Evolutionary conservation across 2,888 invertebrate genomes (phyloP), one percentile per base, ranked within the genome.

Genomic region (Ptycholaimellus sp.): DNA sequence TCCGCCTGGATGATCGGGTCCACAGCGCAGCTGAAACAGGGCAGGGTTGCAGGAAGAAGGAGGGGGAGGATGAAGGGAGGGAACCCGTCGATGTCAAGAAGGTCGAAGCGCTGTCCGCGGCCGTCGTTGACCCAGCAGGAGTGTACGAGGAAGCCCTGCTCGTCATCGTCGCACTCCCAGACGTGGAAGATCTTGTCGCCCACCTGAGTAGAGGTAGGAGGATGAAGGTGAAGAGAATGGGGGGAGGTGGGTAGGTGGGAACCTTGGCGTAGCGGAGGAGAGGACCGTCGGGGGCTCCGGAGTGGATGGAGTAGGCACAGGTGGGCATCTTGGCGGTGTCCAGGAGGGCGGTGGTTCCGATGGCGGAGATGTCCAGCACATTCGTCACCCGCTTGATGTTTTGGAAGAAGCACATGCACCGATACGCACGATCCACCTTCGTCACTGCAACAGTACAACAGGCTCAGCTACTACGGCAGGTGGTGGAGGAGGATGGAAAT

Each of bases 341-440:
- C 25, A 52, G 33, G 31, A 51, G 40, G 18, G 49, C 49, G 19
- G 47, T 51, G 32, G 48, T 47, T 16, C 43, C 45, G 22, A 48
- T 39, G 19, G 37, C 35, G 23, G 44, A 44, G 19, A 52, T 45
- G 40, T 52, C 52, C 30, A 52, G 44, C 16, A 44, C 42, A 31
- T 49, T 47, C 19, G 50, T 52, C 18, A 52, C 40, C 3, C 46
- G 48, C 37, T 51, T 49, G 33, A 53, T 44, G 41, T 46, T 51
- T 11, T 44, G 41, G 49, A 54, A 52, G 46, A 52, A 53, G 44
- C 52, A 54, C 48, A 54, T 52, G 40, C 49, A 49, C 7, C 50
- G 41, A 39, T 41, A 53, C 17, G 38, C 3, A 5, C 40, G 40
- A 20, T 37, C 40, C n/a, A 34, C 41, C 31, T 42, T 42, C 13